Percentiles rank a stretch among this genome's conserved stretches.
Conservation (phyloP, 2,888 invertebrate species). For the Heliconius aoede region DNA sequence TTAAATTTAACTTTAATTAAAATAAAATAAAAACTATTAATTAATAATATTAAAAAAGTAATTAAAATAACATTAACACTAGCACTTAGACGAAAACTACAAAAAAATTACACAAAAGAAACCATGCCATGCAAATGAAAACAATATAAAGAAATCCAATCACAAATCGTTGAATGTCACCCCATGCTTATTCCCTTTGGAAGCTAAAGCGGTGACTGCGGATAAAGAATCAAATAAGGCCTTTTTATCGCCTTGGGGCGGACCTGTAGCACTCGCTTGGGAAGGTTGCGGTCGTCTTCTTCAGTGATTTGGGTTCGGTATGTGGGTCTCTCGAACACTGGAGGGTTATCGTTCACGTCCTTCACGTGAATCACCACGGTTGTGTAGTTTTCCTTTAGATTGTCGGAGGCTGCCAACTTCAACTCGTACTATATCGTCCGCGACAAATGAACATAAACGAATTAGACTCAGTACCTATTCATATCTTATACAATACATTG, state of each 20-base stretch:
- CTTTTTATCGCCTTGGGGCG: slow-evolving; percentile 82
- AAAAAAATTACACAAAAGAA: slow-evolving; percentile 64
- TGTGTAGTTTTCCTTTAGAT: slow-evolving; percentile 98
- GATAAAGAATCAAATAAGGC: slow-evolving; percentile 61
- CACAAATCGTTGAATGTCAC: slow-evolving; percentile 52
- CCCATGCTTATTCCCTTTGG: slow-evolving; percentile 64
- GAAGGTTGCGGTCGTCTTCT: slow-evolving; percentile 96
- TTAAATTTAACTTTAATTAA: not conserved
- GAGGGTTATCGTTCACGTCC: slow-evolving; percentile 99
- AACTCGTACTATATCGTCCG: slow-evolving; percentile 91
- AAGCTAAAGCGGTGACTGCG: slow-evolving; percentile 49
- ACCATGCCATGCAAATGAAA: slow-evolving; percentile 77
- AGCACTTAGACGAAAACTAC: slow-evolving; percentile 66
- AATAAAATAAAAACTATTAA: slow-evolving; percentile 38
- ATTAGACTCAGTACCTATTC: slow-evolving; percentile 25
- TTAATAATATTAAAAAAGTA: slow-evolving; percentile 54
- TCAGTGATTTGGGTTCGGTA: slow-evolving; percentile 98
- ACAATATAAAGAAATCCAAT: slow-evolving; percentile 54
- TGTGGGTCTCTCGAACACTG: slow-evolving; percentile 96
- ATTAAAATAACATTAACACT: slow-evolving; percentile 59
- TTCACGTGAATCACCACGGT: slow-evolving; percentile 98
- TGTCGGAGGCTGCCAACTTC: slow-evolving; percentile 96
- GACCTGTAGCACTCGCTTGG: slow-evolving; percentile 96
- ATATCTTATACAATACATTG: not conserved
- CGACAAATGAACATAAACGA: slow-evolving; percentile 44